Evolutionary conservation across 2,888 invertebrate species (phyloP), one percentile per base, ranked within the genome.

Genomic region (Drosophila anceps): DNA sequence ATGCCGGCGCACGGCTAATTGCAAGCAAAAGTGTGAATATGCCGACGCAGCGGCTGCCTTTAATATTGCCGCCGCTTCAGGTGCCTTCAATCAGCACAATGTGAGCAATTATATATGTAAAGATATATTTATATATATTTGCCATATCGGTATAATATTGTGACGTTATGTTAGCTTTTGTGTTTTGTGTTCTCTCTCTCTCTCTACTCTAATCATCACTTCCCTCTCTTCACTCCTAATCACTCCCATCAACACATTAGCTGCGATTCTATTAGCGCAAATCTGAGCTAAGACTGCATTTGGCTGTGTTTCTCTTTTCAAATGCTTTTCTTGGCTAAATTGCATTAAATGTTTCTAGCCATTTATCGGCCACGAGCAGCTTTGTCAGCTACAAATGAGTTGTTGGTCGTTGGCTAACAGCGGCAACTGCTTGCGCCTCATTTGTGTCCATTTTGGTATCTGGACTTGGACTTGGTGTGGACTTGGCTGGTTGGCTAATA

Each of bases 21-120:
- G 82, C 81, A 76, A 82, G 76, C 83, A 80, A 79, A 84, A 82
- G 90, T 87, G 90, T 76, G 69, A 86, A 81, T 73, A 39, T 66
- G 63, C 18, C n/a, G 24, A 18, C 44, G 10, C 60, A 57, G 66
- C 51, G 55, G 46, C 44, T 37, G 41, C 10, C 46, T 61, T 59
- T 65, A 15, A 35, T 39, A 31, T 31, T 15, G 43, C 29, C 13
- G 50, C 53, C 57, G 12, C 43, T 58, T 61, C 61, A 27, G 31
- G 18, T 20, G 4, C n/a, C 18, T 33, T 6, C 2, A 24, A 24
- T 6, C 5, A 13, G 43, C 44, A n/a, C 31, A 50, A 50, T 31
- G 48, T 31, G 24, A n/a, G 12, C 31, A 18, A 31, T n/a, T 33
- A 18, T 20, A 20, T 20, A 20, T 20, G 4, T 24, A 24, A 24